Base-by-base conservation (phyloP, 2,888 invertebrate species). In the Drosophila mimetica region DNA sequence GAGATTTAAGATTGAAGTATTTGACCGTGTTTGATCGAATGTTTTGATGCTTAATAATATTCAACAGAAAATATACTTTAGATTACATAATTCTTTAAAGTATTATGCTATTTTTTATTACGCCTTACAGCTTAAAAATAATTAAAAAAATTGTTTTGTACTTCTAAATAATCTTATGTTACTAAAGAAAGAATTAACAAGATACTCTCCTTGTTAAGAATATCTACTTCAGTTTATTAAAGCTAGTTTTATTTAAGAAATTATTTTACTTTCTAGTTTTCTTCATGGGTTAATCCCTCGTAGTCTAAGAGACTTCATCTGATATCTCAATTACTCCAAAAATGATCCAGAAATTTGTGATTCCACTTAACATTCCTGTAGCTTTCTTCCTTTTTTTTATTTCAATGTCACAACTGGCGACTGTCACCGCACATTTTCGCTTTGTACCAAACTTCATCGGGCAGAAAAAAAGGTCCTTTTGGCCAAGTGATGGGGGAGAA, bases 391-490 rank as follows among this genome's bases (percentile, higher is more conserved):
- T 72, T 59, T 47, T 47, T 46, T 60, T 48, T 61, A 70, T 75
- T 79, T 74, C 75, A 82, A 75, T 84, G 82, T 76, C 86, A 80
- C 73, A 66, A 77, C 59, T 58, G 59, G 59, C 65, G 84, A 79
- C 85, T 86, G 83, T 84, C 84, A 85, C 74, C 83, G 79, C 74
- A 77, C 76, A 85, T 85, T 85, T 78, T 83, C 83, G 83, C 83
- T 85, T 87, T 87, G 85, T 76, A 75, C 28, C 51, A 64, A 76
- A 84, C 58, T 77, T 85, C 63, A 61, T 57, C 67, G 74, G 60
- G 64, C 71, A 59, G 59, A 30, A 47, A 74, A 75, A 82, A 77
- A 74, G 55, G 70, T 70, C 73, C 70, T 46, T 52, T 50, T 42
- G 63, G 30, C 66, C 63, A 28, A 55, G 69, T 54, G 50, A 1